Evolutionary conservation across 2,113 vertebrate genomes (phyloP).

Genomic region (Crotalus horridus): DNA sequence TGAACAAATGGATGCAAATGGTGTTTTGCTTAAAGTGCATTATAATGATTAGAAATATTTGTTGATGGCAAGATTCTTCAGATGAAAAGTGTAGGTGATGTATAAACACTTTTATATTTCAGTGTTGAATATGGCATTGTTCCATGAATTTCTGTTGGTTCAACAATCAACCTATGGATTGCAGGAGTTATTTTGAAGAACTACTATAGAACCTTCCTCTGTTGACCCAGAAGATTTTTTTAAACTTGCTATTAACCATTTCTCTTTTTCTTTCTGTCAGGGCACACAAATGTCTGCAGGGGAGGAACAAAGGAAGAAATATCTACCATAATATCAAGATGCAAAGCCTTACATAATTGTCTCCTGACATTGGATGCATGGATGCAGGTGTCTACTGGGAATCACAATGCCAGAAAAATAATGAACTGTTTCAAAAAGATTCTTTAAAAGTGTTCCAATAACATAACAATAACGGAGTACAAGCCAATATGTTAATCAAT

Average conservation of each 20-base stretch:
- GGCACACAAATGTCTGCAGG: neutral
- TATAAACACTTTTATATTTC: neutral
- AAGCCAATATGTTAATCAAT: neutral
- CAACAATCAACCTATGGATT: neutral
- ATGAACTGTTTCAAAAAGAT: neutral
- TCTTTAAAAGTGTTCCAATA: neutral
- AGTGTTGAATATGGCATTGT: neutral
- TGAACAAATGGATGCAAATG: neutral
- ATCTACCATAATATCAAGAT: neutral
- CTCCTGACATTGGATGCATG: neutral
- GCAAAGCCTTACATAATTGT: neutral
- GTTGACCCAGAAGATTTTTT: neutral
- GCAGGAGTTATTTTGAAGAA: neutral
- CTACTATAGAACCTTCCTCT: neutral
- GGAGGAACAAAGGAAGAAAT: neutral
- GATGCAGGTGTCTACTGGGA: neutral
- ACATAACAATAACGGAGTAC: neutral
- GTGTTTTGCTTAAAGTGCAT: neutral
- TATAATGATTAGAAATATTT: neutral
- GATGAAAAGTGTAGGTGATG: neutral
- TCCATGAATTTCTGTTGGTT: neutral
- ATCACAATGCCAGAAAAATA: neutral
- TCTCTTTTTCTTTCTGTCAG: neutral
- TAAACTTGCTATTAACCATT: neutral
- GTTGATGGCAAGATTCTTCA: neutral